Percentiles rank a stretch among this genome's conserved stretches.
Conservation (phyloP, 2,888 invertebrate genomes). For the Acrocyrtus sp. region DNA sequence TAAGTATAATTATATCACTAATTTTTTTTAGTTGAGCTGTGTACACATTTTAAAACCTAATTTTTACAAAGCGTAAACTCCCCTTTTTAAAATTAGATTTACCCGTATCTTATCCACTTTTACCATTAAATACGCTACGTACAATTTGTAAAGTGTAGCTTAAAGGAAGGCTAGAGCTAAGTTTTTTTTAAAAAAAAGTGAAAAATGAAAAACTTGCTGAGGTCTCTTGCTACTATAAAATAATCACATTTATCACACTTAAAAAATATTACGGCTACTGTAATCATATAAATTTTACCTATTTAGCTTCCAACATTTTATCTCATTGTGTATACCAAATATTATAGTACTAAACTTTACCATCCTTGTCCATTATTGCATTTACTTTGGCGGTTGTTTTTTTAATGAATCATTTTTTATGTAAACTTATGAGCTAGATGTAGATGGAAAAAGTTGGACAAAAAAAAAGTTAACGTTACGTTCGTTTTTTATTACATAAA, state of each 20-base stretch:
- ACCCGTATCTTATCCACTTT: neutral
- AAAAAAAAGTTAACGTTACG: too few species aligned
- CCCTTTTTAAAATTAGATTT: too few species aligned
- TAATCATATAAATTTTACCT: slow-evolving; percentile 22
- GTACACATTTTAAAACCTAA: too few species aligned
- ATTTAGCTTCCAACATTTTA: slow-evolving; percentile 21
- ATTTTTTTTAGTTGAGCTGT: too few species aligned
- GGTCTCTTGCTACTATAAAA: too few species aligned
- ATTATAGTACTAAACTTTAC: too few species aligned
- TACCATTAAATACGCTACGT: slow-evolving; percentile 6
- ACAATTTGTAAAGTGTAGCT: slow-evolving; percentile 21
- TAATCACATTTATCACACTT: slow-evolving; percentile 12
- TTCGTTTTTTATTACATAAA: too few species aligned
- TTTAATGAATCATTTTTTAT: slow-evolving; percentile 6
- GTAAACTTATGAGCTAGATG: slow-evolving; percentile 12
- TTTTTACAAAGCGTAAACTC: too few species aligned
- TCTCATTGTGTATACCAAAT: slow-evolving; percentile 35
- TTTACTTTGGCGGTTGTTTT: slow-evolving; percentile 34
- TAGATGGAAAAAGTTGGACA: too few species aligned
- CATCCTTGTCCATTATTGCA: slow-evolving; percentile 36
- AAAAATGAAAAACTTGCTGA: slow-evolving; percentile 6
- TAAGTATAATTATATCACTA: too few species aligned
- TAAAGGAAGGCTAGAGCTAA: slow-evolving; percentile 3
- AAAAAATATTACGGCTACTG: neutral
- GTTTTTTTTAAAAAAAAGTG: slow-evolving; percentile 1